These are phyloP conservation scores for Mus caroli DNA, from an alignment of 2,797 vertebrate species.

Conservation along the genomic window DNA sequence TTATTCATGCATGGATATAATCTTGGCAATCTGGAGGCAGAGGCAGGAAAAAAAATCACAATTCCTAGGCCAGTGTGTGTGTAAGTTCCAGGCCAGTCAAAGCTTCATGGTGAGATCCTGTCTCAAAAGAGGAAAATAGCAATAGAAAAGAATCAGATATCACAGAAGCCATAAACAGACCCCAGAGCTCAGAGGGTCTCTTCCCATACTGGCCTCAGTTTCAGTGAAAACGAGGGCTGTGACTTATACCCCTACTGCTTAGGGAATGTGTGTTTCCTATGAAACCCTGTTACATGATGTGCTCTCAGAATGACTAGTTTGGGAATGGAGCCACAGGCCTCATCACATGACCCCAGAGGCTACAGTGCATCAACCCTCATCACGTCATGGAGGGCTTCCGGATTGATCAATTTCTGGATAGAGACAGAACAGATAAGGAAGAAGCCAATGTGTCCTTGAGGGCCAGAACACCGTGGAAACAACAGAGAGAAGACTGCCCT, in stretches of 20 bases:
- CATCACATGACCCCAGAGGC: background rate
- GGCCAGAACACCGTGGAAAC: accelerated
- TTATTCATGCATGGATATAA: background rate
- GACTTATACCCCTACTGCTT: background rate
- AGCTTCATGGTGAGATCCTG: background rate
- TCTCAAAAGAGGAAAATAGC: background rate
- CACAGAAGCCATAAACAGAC: background rate
- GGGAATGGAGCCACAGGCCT: background rate
- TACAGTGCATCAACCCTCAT: background rate
- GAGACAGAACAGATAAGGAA: background rate
- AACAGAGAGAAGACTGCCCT: background rate
- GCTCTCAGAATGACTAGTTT: background rate
- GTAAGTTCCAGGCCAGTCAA: too few species aligned
- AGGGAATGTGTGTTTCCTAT: background rate
- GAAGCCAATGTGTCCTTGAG: background rate
- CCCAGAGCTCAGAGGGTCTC: accelerated
- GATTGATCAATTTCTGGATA: background rate
- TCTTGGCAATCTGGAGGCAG: background rate
- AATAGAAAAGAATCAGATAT: background rate
- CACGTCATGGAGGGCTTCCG: background rate
- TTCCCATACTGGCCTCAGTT: background rate
- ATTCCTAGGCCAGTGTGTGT: background rate
- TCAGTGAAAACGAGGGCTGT: background rate
- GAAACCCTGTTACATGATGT: background rate
- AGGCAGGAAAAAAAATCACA: background rate